phyloP scores from a whole-genome alignment of 2,797 vertebrate species.

The Gephyroberyx darwinii region DNA sequence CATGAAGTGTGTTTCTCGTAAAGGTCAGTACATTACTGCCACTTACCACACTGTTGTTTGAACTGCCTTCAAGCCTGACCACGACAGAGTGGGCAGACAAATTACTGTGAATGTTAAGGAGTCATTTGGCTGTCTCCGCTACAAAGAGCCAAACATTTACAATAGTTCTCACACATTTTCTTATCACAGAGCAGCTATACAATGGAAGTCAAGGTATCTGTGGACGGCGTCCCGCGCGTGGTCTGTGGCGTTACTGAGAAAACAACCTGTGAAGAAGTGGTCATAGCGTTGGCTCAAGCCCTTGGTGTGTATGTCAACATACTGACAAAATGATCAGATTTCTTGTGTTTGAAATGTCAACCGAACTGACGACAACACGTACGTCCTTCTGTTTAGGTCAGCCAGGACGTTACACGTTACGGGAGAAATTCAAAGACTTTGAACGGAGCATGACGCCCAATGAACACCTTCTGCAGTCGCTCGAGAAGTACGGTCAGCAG shows the following conservation, averaged over 20 bases:
- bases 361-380: background rate
- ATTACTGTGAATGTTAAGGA: slow-evolving; percentile 46
- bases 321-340: background rate
- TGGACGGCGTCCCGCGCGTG: slow-evolving; percentile 80
- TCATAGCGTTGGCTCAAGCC: slow-evolving; percentile 81
- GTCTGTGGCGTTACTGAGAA: slow-evolving; percentile 82
- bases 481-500: slow-evolving; percentile 82
- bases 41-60: background rate
- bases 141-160: background rate
- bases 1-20: background rate
- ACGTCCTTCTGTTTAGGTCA: slow-evolving; percentile 70
- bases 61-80: slow-evolving; percentile 13
- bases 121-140: slow-evolving; percentile 41
- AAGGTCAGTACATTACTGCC: background rate
- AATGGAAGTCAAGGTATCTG: slow-evolving; percentile 85
- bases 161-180: background rate
- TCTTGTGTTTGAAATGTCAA: background rate
- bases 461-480: slow-evolving; percentile 78
- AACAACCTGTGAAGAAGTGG: slow-evolving; percentile 86
- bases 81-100: slow-evolving; percentile 31
- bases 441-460: slow-evolving; percentile 77
- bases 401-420: slow-evolving; percentile 81
- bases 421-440: slow-evolving; percentile 84
- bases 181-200: slow-evolving; percentile 19
- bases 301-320: slow-evolving; percentile 68